A percentile compares a stretch with the other conserved stretches of the same genome.
Evolutionary conservation across 2,113 vertebrate genomes (phyloP).

Genomic region (Osmerus eperlanus): DNA sequence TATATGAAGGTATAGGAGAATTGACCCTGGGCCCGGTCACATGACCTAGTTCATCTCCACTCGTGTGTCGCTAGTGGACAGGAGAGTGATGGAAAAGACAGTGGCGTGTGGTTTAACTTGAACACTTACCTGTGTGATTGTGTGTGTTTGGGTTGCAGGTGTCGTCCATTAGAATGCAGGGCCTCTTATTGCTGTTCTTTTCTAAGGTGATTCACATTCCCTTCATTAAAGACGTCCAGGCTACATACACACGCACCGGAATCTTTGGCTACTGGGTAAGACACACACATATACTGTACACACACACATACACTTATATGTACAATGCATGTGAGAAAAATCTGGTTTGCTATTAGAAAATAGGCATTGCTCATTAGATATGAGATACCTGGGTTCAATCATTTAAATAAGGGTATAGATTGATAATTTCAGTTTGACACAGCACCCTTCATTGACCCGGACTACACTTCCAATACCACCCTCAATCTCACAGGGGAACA

Average conservation of each 20-base stretch:
- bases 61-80: no score
- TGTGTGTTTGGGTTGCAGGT: slow-evolving; percentile 68
- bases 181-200: slow-evolving; percentile 86
- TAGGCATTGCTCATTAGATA: not conserved
- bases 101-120: not conserved
- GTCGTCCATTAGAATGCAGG: slow-evolving; percentile 90
- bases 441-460: not conserved
- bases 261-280: slow-evolving; percentile 92
- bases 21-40: no score
- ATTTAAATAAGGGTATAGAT: no score
- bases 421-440: not conserved
- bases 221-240: slow-evolving; percentile 81
- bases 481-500: slow-evolving; percentile 83
- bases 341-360: not conserved
- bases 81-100: not conserved
- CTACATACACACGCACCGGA: slow-evolving; percentile 87
- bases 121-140: not conserved
- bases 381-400: no score
- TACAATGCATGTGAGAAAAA: not conserved
- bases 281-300: not conserved
- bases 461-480: not conserved
- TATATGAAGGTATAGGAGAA: slow-evolving; percentile 81
- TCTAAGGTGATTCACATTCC: slow-evolving; percentile 82
- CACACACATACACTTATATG: not conserved
- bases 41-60: no score